phyloP scores from a whole-genome alignment of 2,888 invertebrate genomes.

The Ypsolopha scabrella region DNA sequence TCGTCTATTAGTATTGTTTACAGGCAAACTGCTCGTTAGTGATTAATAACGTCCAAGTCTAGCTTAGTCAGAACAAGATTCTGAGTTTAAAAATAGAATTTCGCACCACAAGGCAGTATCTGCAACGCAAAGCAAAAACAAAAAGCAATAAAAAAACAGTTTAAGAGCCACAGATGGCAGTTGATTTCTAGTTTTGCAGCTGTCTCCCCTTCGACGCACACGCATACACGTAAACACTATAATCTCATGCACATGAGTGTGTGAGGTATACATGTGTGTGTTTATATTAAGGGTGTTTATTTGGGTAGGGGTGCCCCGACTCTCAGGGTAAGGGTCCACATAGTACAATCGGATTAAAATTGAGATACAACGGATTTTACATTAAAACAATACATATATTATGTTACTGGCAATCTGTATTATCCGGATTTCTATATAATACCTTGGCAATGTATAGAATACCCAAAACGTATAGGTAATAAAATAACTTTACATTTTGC shows the following conservation, averaged over 20 bases:
- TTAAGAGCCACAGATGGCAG: conserved; percentile 41
- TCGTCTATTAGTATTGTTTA: too few species aligned
- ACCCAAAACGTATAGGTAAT: too few species aligned
- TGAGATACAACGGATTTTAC: too few species aligned
- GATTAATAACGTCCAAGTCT: not conserved
- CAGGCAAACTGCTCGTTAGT: too few species aligned
- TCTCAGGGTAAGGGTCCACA: too few species aligned
- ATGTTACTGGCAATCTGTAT: too few species aligned
- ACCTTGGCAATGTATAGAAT: too few species aligned
- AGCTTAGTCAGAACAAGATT: not conserved
- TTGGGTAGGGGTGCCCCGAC: too few species aligned
- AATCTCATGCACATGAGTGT: not conserved
- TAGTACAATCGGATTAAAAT: too few species aligned
- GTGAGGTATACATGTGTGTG: not conserved
- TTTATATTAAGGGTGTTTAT: conserved; percentile 1
- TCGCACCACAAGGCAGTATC: not conserved
- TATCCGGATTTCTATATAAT: too few species aligned
- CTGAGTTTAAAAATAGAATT: not conserved
- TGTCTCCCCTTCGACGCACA: conserved; percentile 43
- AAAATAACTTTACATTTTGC: too few species aligned
- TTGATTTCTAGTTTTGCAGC: conserved; percentile 60
- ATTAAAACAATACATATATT: too few species aligned
- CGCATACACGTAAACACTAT: conserved; percentile 15
- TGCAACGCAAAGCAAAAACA: not conserved
- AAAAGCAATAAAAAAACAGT: conserved; percentile 25